These are phyloP conservation scores for Anolis sagrei DNA, from an alignment of 2,113 vertebrate genomes.

Conservation along the genomic window DNA sequence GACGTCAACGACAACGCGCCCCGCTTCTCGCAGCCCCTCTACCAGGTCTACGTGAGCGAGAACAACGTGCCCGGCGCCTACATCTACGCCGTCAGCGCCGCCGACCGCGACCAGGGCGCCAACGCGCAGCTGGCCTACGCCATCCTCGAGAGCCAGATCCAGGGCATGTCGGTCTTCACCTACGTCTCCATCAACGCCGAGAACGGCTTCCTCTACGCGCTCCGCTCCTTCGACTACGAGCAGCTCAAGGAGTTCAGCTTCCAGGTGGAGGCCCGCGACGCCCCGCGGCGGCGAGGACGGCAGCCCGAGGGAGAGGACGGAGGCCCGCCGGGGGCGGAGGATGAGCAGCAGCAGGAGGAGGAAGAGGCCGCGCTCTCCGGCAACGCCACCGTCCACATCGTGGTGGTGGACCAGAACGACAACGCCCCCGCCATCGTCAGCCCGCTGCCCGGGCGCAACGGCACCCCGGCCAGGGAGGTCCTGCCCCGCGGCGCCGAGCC, in stretches of 20 bases:
- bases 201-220: constrained; percentile 94
- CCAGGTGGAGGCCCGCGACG: constrained; percentile 89
- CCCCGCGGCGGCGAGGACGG: constrained; percentile 17
- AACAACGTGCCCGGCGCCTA: constrained; percentile 98
- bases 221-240: constrained; percentile 96
- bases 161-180: constrained; percentile 97
- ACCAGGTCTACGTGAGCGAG: constrained; percentile 96
- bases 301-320: neutral
- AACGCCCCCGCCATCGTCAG: constrained; percentile 90
- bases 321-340: constrained; percentile 64
- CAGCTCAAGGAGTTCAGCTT: constrained; percentile 96
- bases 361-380: constrained; percentile 73
- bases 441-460: constrained; percentile 89
- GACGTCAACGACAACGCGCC: constrained; percentile 98
- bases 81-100: constrained; percentile 94
- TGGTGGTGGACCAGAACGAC: constrained; percentile 96
- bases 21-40: constrained; percentile 89
- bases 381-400: constrained; percentile 91
- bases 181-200: constrained; percentile 98
- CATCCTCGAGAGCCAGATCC: constrained; percentile 94
- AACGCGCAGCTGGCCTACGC: constrained; percentile 92
- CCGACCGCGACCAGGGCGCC: constrained; percentile 90
- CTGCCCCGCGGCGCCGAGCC: constrained; percentile 92
- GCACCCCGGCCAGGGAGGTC: constrained; percentile 87
- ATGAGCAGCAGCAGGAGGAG: constrained; percentile 23